These are phyloP conservation scores for Globia sparganii DNA, from an alignment of 2,888 invertebrate genomes.

Conservation along the genomic window DNA sequence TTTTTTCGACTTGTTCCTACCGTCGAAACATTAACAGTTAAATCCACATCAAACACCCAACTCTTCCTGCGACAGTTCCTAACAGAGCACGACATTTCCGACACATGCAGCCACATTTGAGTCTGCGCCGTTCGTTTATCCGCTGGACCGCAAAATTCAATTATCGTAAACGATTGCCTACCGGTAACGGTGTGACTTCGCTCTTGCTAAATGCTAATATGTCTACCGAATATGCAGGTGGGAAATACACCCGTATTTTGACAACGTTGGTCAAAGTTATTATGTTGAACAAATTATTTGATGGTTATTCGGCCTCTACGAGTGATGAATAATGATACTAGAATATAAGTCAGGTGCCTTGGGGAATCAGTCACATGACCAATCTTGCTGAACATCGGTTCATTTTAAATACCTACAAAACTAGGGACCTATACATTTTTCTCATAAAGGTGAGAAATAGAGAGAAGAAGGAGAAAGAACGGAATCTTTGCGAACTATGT, in stretches of 20 bases:
- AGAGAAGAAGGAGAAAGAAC: too few species aligned
- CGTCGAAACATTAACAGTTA: neutral
- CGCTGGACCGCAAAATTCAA: slow-evolving; percentile 66
- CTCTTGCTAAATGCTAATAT: slow-evolving; percentile 14
- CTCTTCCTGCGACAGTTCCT: too few species aligned
- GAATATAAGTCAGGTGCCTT: too few species aligned
- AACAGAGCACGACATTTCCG: slow-evolving; percentile 19
- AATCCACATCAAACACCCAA: neutral
- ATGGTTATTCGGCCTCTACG: neutral
- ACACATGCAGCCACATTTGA: slow-evolving; percentile 14
- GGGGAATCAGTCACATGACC: too few species aligned
- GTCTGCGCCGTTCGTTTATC: slow-evolving; percentile 47
- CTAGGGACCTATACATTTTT: too few species aligned
- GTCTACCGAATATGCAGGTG: neutral
- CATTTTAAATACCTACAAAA: too few species aligned
- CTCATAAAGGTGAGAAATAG: too few species aligned
- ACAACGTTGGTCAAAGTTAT: too few species aligned
- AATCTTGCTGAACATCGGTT: too few species aligned
- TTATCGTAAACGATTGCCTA: slow-evolving; percentile 60
- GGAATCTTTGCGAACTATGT: too few species aligned
- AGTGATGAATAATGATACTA: too few species aligned
- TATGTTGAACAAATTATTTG: neutral
- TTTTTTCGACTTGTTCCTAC: neutral
- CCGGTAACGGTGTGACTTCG: slow-evolving; percentile 16
- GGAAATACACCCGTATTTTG: neutral